Percentiles rank a stretch among this genome's conserved stretches.
These are phyloP conservation scores for Incurvaria masculella DNA, from an alignment of 2,888 invertebrate species.

Conservation along the genomic window DNA sequence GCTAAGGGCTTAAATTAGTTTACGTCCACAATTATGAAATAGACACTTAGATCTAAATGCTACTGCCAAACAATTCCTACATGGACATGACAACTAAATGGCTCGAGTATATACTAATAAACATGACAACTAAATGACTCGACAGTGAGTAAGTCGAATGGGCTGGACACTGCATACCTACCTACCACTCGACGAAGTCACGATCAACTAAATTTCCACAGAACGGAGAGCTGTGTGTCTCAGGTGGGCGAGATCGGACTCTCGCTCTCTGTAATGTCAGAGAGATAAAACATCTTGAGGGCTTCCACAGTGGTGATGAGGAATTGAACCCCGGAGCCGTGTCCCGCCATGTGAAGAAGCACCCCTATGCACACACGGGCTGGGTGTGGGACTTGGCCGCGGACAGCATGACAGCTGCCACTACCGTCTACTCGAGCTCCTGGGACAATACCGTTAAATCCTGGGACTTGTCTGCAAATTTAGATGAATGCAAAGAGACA, in stretches of 20 bases:
- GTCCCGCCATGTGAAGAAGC: conserved; percentile 32
- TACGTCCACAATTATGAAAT: too few species aligned
- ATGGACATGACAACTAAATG: too few species aligned
- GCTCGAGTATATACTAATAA: too few species aligned
- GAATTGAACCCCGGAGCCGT: conserved; percentile 23
- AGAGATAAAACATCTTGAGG: conserved; percentile 24
- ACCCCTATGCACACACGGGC: conserved; percentile 54
- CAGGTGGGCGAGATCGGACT: conserved; percentile 58
- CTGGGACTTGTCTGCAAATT: conserved; percentile 48
- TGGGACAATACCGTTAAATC: conserved; percentile 60
- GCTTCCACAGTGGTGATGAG: conserved; percentile 19
- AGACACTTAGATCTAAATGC: too few species aligned
- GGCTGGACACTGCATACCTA: too few species aligned
- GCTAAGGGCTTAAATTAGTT: too few species aligned
- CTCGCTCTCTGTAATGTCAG: conserved; percentile 52
- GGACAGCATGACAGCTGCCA: conserved; percentile 32
- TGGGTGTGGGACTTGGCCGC: conserved; percentile 63
- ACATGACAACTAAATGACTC: too few species aligned
- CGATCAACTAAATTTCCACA: conserved; percentile 19
- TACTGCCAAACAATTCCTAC: too few species aligned
- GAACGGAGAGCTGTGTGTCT: conserved; percentile 50
- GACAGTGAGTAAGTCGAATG: too few species aligned
- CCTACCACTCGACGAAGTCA: background rate
- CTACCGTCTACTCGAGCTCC: conserved; percentile 55
- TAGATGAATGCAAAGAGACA: conserved; percentile 41